phyloP scores from a whole-genome alignment of 1,140 invertebrate genomes.

The Euwallacea similis region DNA sequence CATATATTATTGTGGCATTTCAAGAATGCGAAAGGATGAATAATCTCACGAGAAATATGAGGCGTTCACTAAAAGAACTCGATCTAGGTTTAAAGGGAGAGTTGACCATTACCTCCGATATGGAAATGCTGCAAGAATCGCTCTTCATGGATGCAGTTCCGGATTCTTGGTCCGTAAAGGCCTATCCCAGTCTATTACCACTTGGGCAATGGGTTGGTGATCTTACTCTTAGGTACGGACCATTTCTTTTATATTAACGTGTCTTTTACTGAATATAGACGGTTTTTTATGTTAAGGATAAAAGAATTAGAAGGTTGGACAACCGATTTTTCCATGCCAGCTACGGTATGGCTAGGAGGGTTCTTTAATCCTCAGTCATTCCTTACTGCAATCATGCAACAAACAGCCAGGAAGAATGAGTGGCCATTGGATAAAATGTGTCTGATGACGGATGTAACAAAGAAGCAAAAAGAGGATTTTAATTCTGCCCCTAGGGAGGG shows the following conservation, averaged over 20 bases:
- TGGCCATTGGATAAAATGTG: slow-evolving; percentile 96
- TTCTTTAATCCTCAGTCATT: slow-evolving; percentile 98
- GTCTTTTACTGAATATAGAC: not conserved
- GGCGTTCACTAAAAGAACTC: slow-evolving; percentile 79
- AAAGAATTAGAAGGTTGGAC: slow-evolving; percentile 80
- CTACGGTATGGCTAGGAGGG: slow-evolving; percentile 88
- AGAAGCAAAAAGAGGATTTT: slow-evolving; percentile 81
- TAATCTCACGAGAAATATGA: slow-evolving; percentile 76
- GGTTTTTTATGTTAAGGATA: slow-evolving; percentile 57
- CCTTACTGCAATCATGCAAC: slow-evolving; percentile 96
- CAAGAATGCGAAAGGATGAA: slow-evolving; percentile 98
- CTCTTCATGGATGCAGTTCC: slow-evolving; percentile 88
- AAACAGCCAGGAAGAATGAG: slow-evolving; percentile 92
- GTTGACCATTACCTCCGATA: slow-evolving; percentile 87
- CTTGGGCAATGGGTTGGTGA: slow-evolving; percentile 89
- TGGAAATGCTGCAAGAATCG: slow-evolving; percentile 84
- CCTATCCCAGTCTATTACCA: slow-evolving; percentile 86
- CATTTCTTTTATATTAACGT: not conserved
- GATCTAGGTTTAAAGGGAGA: slow-evolving; percentile 79
- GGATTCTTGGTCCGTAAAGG: slow-evolving; percentile 76
- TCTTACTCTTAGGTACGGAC: slow-evolving; percentile 59
- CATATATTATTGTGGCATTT: slow-evolving; percentile 89
- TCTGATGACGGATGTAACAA: slow-evolving; percentile 91
- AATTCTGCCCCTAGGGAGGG: slow-evolving; percentile 84
- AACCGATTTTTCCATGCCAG: slow-evolving; percentile 77